phyloP scores from a whole-genome alignment of 1,140 invertebrate species.

The Berghia stephanieae region DNA sequence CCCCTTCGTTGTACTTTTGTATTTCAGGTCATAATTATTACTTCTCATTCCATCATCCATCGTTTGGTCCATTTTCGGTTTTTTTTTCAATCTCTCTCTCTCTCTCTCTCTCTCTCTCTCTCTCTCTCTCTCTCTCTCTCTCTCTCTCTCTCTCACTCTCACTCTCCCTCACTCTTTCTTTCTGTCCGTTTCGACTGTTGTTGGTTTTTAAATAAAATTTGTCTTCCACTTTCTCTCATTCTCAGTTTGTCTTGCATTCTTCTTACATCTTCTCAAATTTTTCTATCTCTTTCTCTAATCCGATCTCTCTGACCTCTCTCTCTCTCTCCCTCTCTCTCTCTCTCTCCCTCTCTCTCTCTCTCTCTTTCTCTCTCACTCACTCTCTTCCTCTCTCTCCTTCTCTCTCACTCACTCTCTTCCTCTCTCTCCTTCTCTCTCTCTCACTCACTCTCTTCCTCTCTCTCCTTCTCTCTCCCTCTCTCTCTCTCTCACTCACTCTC shows the following conservation, averaged over 20 bases:
- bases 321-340: background rate
- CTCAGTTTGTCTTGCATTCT: background rate
- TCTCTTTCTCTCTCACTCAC: background rate
- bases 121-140: background rate
- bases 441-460: too few species aligned
- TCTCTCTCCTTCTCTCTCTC: too few species aligned
- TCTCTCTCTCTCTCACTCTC: slow-evolving; percentile 16
- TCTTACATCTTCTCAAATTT: background rate
- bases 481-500: background rate
- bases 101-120: background rate
- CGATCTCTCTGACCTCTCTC: too few species aligned
- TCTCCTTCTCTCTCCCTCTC: background rate
- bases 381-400: background rate
- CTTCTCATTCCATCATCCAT: too few species aligned
- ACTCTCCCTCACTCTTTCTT: background rate
- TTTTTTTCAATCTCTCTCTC: too few species aligned
- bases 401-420: too few species aligned
- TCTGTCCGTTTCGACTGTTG: background rate
- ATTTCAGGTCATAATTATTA: too few species aligned
- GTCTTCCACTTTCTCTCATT: too few species aligned
- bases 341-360: too few species aligned
- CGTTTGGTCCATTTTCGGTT: background rate
- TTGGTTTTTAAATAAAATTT: background rate
- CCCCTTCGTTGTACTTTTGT: too few species aligned
- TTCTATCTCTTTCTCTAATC: background rate